Percentiles rank a stretch among this genome's conserved stretches.
Evolutionary conservation across 1,140 invertebrate genomes (phyloP).

Genomic region (Lepidostoma basale): DNA sequence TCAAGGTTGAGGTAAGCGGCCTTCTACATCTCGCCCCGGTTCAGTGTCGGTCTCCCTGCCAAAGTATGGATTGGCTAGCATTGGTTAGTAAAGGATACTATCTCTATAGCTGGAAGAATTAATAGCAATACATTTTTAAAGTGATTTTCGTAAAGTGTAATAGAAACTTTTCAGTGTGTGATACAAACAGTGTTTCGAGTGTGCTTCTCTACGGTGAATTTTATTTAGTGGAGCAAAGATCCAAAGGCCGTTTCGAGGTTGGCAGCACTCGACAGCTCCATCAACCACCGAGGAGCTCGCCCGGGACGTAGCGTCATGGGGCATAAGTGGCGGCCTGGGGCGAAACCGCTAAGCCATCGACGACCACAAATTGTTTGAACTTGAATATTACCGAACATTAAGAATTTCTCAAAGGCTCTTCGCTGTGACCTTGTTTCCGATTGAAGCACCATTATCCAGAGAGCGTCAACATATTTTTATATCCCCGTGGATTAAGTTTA

Average conservation of each 20-base stretch:
- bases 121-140: too few relatives aligned
- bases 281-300: background rate
- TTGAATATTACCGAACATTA: background rate
- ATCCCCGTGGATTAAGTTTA: too few relatives aligned
- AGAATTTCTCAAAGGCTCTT: too few relatives aligned
- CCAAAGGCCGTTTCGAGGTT: background rate
- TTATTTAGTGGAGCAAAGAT: background rate
- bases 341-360: background rate
- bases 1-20: conserved; percentile 38
- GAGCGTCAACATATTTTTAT: too few relatives aligned
- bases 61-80: conserved; percentile 38
- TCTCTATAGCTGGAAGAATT: background rate
- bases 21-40: background rate
- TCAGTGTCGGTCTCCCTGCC: background rate
- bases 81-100: conserved; percentile 37
- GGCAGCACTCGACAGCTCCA: background rate
- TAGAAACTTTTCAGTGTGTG: background rate
- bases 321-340: background rate
- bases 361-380: conserved; percentile 4
- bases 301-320: background rate
- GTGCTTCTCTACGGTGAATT: background rate
- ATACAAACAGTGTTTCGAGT: background rate
- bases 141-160: background rate
- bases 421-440: too few relatives aligned
- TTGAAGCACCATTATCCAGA: too few relatives aligned